Base-by-base conservation (phyloP, 2,888 invertebrate species). In the Fissipunctia ypsillon region DNA sequence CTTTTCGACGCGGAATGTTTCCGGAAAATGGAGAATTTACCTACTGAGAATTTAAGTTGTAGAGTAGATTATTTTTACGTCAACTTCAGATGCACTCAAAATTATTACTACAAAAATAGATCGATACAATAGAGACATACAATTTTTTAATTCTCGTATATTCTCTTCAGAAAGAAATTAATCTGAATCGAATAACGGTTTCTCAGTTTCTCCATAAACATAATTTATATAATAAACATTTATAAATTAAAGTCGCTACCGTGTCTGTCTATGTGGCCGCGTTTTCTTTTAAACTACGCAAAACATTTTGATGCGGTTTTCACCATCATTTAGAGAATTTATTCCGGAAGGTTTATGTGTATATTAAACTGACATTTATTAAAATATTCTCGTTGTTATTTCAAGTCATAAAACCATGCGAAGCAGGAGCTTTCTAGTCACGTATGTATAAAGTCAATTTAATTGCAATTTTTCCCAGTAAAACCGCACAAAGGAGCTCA, bases 391-490 rank as follows among this genome's bases (percentile, higher is more conserved):
- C 48, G 1, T 3, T 48, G 22, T 22, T 48, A 22, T 48, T 3
- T 22, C 22, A 48, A 43, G 48, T 22, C 48, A 22, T 43, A 22
- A 48, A 48, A 48, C 22, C 48, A 9, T 48, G 48, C 48, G 48
- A 43, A 43, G 6, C 6, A 45, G 3, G 9, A 22, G 22, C 19
- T n/a, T 10, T 22, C 12, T 50, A n/a, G 50, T n/a, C n/a, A n/a
- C 10, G 16, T 64, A 35, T 19, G 16, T 64, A 35, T 19, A 28
- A 22, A 54, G n/a, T 69, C 9, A 61, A 43, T 77, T 72, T 48
- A 61, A 69, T 54, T 31, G 69, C 63, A 78, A n/a, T 45, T 77
- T 61, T 71, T 64, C 43, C 48, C 52, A 67, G 41, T 66, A 22
- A 48, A 43, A n/a, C 14, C 35, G 0, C n/a, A 82, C 78, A 73